phyloP scores from a whole-genome alignment of 1,140 invertebrate genomes.

The Choristoneura fumiferana region DNA sequence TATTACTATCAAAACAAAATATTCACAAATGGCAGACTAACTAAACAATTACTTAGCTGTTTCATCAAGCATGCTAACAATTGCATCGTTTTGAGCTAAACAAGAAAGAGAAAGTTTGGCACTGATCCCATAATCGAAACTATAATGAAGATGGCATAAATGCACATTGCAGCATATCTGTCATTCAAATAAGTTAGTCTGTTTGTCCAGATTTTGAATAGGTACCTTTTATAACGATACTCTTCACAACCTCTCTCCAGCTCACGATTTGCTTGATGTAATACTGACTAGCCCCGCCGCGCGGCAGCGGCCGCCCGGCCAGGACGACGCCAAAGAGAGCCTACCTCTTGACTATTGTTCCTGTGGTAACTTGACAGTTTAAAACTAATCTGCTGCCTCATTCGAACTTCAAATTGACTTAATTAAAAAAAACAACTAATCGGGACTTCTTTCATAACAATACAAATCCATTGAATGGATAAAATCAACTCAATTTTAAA shows the following conservation, averaged over 20 bases:
- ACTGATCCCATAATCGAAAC: conserved; percentile 75
- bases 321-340: conserved; percentile 70
- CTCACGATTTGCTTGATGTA: conserved; percentile 59
- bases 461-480: conserved; percentile 76
- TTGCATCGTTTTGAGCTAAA: conserved; percentile 77
- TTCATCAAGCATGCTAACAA: conserved; percentile 75
- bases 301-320: conserved; percentile 24
- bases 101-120: conserved; percentile 76
- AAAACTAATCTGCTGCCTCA: conserved; percentile 71
- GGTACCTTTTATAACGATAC: conserved; percentile 77
- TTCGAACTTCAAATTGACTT: conserved; percentile 69
- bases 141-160: conserved; percentile 71
- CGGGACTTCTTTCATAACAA: conserved; percentile 72
- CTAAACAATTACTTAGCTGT: conserved; percentile 75
- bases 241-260: conserved; percentile 72
- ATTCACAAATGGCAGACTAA: conserved; percentile 79
- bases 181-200: conserved; percentile 66
- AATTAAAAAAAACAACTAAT: conserved; percentile 73
- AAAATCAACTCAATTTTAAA: conserved; percentile 74
- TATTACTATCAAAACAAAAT: conserved; percentile 79
- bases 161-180: conserved; percentile 74
- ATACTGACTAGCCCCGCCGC: conserved; percentile 52
- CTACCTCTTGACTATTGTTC: conserved; percentile 64
- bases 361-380: conserved; percentile 70
- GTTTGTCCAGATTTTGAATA: conserved; percentile 71